These are phyloP conservation scores for Zenarchopterus dispar DNA, from an alignment of 2,797 vertebrate genomes.

Conservation along the genomic window DNA sequence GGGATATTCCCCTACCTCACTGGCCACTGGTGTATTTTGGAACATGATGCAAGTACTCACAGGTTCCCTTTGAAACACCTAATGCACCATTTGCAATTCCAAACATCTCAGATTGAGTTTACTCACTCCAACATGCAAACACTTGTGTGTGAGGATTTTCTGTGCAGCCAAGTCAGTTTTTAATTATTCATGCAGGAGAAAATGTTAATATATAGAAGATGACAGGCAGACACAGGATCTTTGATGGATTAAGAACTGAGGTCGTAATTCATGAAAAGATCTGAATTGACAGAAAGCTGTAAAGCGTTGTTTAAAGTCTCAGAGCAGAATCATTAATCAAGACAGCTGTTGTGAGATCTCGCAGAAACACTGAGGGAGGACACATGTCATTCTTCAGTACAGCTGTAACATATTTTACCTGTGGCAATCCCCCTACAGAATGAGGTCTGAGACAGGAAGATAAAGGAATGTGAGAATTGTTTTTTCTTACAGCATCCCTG, in stretches of 20 bases:
- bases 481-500: slow-evolving; percentile 3
- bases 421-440: slow-evolving; percentile 25
- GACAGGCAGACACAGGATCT: slow-evolving; percentile 9
- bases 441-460: neutral
- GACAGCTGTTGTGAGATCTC: slow-evolving; percentile 21
- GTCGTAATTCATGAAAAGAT: slow-evolving; percentile 34
- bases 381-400: slow-evolving; percentile 70
- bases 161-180: slow-evolving; percentile 11
- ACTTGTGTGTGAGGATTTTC: neutral
- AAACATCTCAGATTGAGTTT: slow-evolving; percentile 68
- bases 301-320: slow-evolving; percentile 19
- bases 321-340: slow-evolving; percentile 43
- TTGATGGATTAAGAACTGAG: slow-evolving; percentile 34
- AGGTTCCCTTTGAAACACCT: slow-evolving; percentile 70
- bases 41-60: slow-evolving; percentile 73
- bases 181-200: neutral
- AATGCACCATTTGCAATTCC: slow-evolving; percentile 76
- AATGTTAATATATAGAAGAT: neutral
- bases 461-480: slow-evolving; percentile 37
- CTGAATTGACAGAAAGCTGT: slow-evolving; percentile 52
- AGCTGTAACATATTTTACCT: slow-evolving; percentile 58
- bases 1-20: slow-evolving; percentile 69
- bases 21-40: slow-evolving; percentile 65
- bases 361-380: slow-evolving; percentile 50
- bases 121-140: slow-evolving; percentile 5